Conservation (phyloP, 2,113 vertebrate species). For the Blennius ocellaris region DNA sequence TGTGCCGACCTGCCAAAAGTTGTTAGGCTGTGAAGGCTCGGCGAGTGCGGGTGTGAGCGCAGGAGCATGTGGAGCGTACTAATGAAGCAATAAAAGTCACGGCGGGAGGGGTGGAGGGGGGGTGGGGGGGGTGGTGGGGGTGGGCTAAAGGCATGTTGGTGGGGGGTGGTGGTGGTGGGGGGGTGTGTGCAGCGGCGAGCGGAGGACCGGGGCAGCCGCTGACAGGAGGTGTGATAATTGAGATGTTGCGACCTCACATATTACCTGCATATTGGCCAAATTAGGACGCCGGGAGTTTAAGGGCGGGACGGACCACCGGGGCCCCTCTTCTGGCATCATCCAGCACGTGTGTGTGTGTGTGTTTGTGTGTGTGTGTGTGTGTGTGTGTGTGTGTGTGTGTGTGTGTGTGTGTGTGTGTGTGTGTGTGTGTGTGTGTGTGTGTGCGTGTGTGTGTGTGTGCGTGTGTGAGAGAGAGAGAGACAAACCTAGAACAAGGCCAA, state of each 20-base stretch:
- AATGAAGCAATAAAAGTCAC: slow-evolving; percentile 99
- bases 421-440: slow-evolving; percentile 31
- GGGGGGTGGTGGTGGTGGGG: slow-evolving; percentile 12
- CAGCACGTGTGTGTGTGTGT: slow-evolving; percentile 33
- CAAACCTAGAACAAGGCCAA: slow-evolving; percentile 19
- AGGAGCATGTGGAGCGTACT: slow-evolving; percentile 90
- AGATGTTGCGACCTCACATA: slow-evolving; percentile 83
- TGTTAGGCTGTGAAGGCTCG: slow-evolving; percentile 74
- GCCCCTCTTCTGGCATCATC: slow-evolving; percentile 18
- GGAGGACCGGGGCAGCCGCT: slow-evolving; percentile 59
- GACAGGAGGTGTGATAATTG: slow-evolving; percentile 86
- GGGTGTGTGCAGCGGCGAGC: slow-evolving; percentile 36
- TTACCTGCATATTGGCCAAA: slow-evolving; percentile 81
- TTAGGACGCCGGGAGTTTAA: slow-evolving; percentile 67
- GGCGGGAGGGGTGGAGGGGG: slow-evolving; percentile 80
- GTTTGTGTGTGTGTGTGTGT: slow-evolving; percentile 41
- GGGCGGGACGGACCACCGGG: slow-evolving; percentile 31
- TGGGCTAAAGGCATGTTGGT: slow-evolving; percentile 43
- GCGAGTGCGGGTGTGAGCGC: slow-evolving; percentile 78
- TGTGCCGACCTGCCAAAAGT: slow-evolving; percentile 72
- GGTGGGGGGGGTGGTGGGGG: slow-evolving; percentile 12
- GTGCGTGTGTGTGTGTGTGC: slow-evolving; percentile 41
- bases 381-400: slow-evolving; percentile 25
- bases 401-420: slow-evolving; percentile 44
- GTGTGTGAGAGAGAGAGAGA: background rate